Conservation (phyloP, 2,797 vertebrate genomes). For the Arnoldichthys spilopterus region DNA sequence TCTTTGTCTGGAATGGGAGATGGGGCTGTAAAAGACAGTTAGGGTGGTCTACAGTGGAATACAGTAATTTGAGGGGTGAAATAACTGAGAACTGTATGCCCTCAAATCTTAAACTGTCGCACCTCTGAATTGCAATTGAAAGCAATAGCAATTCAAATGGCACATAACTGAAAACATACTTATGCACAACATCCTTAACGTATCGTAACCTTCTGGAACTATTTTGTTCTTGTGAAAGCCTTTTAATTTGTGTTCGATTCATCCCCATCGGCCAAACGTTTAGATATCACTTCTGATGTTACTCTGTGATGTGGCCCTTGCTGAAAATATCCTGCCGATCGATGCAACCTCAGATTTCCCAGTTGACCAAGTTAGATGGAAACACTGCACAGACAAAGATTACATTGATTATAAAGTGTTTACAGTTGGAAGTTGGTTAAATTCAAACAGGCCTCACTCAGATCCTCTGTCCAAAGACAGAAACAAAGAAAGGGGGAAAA, state of each 20-base stretch:
- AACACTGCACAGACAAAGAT: constrained; percentile 38
- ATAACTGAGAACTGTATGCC: too few species aligned
- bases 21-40: constrained; percentile 17
- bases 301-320: constrained; percentile 42
- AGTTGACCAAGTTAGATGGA: constrained; percentile 18
- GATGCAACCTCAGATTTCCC: constrained; percentile 49
- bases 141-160: too few species aligned
- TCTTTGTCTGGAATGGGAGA: constrained; percentile 28
- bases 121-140: neutral
- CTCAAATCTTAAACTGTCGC: neutral
- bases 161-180: neutral
- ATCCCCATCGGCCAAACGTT: constrained; percentile 41
- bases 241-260: constrained; percentile 52
- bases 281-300: constrained; percentile 32
- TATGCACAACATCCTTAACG: neutral
- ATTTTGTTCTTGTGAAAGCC: constrained; percentile 35
- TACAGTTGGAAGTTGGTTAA: constrained; percentile 18
- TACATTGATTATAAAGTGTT: constrained; percentile 42
- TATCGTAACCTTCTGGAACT: constrained; percentile 34
- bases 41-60: neutral
- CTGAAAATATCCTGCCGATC: constrained; percentile 48
- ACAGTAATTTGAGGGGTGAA: neutral
- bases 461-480: neutral
- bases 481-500: neutral
- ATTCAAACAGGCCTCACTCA: constrained; percentile 20